Conservation (phyloP, 1,140 invertebrate genomes). For the Lepidostoma basale region DNA sequence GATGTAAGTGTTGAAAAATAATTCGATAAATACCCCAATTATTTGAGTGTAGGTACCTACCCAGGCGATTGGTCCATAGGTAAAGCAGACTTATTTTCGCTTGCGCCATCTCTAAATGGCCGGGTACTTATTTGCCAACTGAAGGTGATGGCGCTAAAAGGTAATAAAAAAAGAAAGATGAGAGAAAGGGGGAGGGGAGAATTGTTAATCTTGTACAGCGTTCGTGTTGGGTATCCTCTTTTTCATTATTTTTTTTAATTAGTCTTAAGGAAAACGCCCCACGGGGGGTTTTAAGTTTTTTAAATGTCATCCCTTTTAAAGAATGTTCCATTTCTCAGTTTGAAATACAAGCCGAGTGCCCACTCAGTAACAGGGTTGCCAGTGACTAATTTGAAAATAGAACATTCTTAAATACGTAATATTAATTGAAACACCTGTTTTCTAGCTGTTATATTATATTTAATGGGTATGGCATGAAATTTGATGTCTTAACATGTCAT, state of each 20-base stretch:
- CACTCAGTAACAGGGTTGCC: no score
- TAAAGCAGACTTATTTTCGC: no score
- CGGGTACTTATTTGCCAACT: no score
- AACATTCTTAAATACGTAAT: no score
- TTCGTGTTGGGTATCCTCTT: slow-evolving; percentile 32
- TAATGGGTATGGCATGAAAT: no score
- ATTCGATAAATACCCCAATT: not conserved
- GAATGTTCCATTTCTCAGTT: slow-evolving; percentile 7
- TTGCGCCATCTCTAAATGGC: no score
- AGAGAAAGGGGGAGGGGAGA: slow-evolving; percentile 26
- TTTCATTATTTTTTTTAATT: slow-evolving; percentile 44
- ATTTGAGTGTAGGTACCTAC: not conserved
- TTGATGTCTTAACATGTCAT: no score
- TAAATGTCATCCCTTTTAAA: slow-evolving; percentile 27
- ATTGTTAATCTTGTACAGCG: slow-evolving; percentile 42
- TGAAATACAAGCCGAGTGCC: slow-evolving; percentile 1
- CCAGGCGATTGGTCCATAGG: not conserved
- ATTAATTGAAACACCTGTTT: no score
- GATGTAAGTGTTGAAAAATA: not conserved
- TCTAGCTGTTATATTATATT: no score
- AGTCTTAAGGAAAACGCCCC: slow-evolving; percentile 36
- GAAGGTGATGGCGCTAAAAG: not conserved
- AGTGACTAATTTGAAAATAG: no score
- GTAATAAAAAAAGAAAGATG: slow-evolving; percentile 5
- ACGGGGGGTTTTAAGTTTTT: not conserved